These are phyloP conservation scores for Arctopsyche grandis DNA, from an alignment of 1,140 invertebrate species.

Conservation along the genomic window DNA sequence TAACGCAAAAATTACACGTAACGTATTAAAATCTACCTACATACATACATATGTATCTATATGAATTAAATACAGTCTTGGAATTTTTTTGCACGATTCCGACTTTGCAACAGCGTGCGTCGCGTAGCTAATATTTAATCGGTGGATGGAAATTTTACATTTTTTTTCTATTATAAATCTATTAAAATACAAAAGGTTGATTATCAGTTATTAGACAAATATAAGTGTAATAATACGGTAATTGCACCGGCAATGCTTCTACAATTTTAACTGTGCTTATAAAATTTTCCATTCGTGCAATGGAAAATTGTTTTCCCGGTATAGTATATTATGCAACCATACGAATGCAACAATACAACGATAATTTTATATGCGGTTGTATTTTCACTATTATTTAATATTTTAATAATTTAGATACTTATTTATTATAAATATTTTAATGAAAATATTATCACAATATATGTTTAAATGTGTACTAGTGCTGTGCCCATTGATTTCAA, in stretches of 20 bases:
- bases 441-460: too few relatives aligned
- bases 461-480: too few relatives aligned
- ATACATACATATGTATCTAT: too few relatives aligned
- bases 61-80: not conserved
- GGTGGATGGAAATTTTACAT: not conserved
- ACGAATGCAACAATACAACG: not conserved
- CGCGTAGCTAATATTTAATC: not conserved
- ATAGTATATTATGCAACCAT: not conserved
- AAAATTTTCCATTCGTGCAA: slow-evolving; percentile 25
- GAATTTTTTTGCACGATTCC: not conserved
- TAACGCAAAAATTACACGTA: not conserved
- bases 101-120: not conserved
- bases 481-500: too few relatives aligned
- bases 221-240: not conserved
- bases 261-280: not conserved
- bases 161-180: not conserved
- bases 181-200: not conserved
- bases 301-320: slow-evolving; percentile 24
- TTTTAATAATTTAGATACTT: too few relatives aligned
- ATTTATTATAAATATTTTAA: too few relatives aligned
- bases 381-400: too few relatives aligned
- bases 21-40: not conserved
- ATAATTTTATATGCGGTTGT: not conserved
- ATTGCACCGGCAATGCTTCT: not conserved
- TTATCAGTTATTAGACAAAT: not conserved